Evolutionary conservation across 1,140 invertebrate species (phyloP), one percentile per base, ranked within the genome.

Genomic region (Mylabris phalerata): DNA sequence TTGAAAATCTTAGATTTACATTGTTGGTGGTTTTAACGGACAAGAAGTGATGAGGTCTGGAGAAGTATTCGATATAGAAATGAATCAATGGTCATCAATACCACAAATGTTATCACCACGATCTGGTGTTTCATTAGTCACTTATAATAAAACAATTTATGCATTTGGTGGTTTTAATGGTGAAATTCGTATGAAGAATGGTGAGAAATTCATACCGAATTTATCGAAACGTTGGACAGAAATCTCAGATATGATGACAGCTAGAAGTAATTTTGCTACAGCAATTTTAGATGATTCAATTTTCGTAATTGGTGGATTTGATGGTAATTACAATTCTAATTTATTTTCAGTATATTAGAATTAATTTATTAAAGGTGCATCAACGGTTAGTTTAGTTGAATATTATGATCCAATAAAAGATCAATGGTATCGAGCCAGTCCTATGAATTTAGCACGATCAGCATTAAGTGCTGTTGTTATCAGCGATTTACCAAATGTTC

Each of bases 21-120:
- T 87, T 27, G 86, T 84, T 46, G 89, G 88, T 19, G 88, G 87
- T 27, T 91, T 89, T 72, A 87, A 88, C 68, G 88, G 88, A 1
- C 79, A 79, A 55, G 82, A 84, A 67, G 81, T 86, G 3, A 74
- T 85, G 55, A 79, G 77, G 57, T 82, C 82, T 0, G 83, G 77
- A 5, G 85, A 87, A 71, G 78, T 84, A 9, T 86, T 82, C 68
- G 81, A 85, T 64, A 75, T 81, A 0, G 71, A 74, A n/a, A 78
- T 78, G 60, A 77, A 79, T 60, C 82, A 84, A 59, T 92, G 90
- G 90, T 86, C 83, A 4, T 82, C 83, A 64, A 83, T 92, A 42
- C 74, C 79, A 4, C 76, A 80, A 1, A 90, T 92, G 89, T 73
- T 78, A 3, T 84, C 79, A 56, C 80, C 85, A 1, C 73, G 88